A percentile compares a stretch with the other conserved stretches of the same genome.
Conservation (phyloP, 2,797 vertebrate genomes). For the Spinus olivaceus region DNA sequence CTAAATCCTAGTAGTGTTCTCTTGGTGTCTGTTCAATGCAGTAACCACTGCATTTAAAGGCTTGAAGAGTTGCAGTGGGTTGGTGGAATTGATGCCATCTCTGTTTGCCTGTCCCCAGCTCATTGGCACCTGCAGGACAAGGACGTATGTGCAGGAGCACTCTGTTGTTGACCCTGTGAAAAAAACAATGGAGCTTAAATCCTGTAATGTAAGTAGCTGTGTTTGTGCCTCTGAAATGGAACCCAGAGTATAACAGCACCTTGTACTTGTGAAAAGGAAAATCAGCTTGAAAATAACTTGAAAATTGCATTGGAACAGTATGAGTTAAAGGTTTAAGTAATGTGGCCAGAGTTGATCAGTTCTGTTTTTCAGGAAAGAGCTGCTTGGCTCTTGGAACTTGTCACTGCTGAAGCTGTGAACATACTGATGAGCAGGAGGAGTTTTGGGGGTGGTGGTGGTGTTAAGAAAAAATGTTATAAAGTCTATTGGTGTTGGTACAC, state of each 20-base stretch:
- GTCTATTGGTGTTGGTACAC: neutral
- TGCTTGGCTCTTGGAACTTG: neutral
- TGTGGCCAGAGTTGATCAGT: accelerated
- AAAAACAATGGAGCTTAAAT: conserved; percentile 90
- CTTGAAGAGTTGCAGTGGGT: neutral
- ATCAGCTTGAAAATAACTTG: neutral
- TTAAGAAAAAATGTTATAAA: neutral
- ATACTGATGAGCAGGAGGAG: neutral
- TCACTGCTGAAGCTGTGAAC: neutral
- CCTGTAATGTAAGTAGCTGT: conserved; percentile 88
- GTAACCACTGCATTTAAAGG: neutral
- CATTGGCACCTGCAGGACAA: conserved; percentile 87
- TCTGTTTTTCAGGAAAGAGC: neutral
- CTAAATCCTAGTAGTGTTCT: neutral
- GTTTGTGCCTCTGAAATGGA: neutral
- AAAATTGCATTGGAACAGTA: neutral
- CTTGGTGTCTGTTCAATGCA: neutral
- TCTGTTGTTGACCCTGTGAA: conserved; percentile 90
- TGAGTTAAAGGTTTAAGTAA: neutral
- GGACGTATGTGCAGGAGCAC: conserved; percentile 92
- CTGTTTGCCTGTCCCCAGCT: conserved; percentile 76
- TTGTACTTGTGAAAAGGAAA: neutral
- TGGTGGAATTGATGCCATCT: neutral
- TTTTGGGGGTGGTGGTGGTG: neutral
- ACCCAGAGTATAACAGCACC: neutral